These are phyloP conservation scores for Argyresthia goedartella DNA, from an alignment of 2,888 invertebrate species.

Conservation along the genomic window DNA sequence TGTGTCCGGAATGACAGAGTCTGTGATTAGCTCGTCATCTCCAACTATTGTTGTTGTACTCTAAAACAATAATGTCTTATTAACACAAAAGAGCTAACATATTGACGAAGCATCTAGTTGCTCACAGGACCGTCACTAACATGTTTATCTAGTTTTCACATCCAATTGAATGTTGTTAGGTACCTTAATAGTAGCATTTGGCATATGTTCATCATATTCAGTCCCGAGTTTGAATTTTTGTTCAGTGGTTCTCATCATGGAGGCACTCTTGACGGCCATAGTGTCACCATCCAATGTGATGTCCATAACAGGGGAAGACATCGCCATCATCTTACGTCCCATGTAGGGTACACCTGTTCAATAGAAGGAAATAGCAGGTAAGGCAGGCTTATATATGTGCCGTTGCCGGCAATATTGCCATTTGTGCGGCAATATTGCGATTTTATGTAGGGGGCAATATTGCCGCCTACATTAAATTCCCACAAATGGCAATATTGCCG, in stretches of 20 bases:
- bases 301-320: conserved; percentile 72
- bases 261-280: conserved; percentile 71
- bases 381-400: no score
- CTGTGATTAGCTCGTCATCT: conserved; percentile 57
- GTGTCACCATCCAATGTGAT: conserved; percentile 63
- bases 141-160: no score
- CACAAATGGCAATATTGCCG: no score
- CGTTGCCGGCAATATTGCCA: no score
- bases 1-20: conserved; percentile 43
- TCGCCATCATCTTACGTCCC: conserved; percentile 74
- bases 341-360: conserved; percentile 73
- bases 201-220: conserved; percentile 76
- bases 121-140: no score
- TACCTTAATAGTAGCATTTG: conserved; percentile 59
- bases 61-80: conserved; percentile 49
- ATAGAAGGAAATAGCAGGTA: no score
- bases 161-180: conserved; percentile 9
- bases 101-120: no score
- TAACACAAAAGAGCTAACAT: no score
- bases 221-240: conserved; percentile 70
- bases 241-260: conserved; percentile 67
- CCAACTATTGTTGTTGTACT: conserved; percentile 65
- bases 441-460: no score
- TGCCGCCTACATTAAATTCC: no score
- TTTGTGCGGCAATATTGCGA: no score